Conservation (phyloP, 2,113 vertebrate species). For the Plestiodon gilberti region DNA sequence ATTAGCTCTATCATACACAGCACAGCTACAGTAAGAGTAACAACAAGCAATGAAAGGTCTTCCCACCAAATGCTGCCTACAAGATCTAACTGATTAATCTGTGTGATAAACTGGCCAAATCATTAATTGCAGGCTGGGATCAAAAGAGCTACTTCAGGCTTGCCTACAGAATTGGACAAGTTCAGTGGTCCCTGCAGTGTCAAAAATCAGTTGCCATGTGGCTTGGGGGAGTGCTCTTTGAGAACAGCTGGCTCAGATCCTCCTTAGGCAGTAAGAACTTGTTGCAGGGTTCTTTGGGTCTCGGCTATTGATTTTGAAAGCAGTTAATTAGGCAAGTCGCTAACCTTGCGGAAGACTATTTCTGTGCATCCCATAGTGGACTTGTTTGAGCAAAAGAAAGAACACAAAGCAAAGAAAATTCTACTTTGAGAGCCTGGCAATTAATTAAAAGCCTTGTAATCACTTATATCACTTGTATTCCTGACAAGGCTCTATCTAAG, state of each 20-base stretch:
- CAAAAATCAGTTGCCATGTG: neutral
- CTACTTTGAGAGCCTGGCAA: neutral
- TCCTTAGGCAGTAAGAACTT: neutral
- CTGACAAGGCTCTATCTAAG: neutral
- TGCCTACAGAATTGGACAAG: neutral
- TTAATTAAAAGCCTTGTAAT: neutral
- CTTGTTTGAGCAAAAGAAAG: neutral
- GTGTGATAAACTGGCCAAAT: neutral
- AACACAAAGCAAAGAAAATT: neutral
- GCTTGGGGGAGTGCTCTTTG: neutral
- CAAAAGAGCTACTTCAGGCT: neutral
- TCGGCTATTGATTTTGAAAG: neutral
- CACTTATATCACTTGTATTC: neutral
- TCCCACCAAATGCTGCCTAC: neutral
- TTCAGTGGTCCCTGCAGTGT: neutral
- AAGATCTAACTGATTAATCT: neutral
- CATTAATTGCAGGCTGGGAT: neutral
- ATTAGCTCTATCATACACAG: neutral
- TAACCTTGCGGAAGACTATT: neutral
- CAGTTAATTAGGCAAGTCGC: neutral
- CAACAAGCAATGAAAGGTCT: neutral
- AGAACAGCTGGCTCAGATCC: neutral
- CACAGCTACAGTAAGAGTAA: conserved; percentile 1
- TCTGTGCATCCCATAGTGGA: neutral
- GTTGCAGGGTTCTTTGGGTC: neutral